phyloP scores from a whole-genome alignment of 2,113 vertebrate genomes.

The Nanorana parkeri region DNA sequence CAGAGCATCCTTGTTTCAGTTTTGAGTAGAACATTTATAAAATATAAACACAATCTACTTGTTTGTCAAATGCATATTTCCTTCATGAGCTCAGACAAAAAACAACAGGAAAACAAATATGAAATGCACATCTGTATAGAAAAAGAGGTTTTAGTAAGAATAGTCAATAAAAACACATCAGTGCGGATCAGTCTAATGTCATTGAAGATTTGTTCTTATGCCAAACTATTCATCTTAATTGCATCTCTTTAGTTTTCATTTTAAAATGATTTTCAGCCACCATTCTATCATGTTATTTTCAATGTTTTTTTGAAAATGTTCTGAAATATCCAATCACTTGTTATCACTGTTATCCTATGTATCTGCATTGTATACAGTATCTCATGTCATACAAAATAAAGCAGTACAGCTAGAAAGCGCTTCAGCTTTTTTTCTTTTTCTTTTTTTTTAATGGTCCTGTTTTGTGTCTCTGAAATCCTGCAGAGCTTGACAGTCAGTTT shows the following conservation, averaged over 20 bases:
- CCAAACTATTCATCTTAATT: not conserved
- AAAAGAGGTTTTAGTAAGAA: not conserved
- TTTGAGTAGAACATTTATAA: conserved; percentile 17
- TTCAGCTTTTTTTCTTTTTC: no score
- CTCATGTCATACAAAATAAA: no score
- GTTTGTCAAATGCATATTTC: not conserved
- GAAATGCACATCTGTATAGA: not conserved
- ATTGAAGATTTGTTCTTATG: not conserved
- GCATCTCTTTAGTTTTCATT: not conserved
- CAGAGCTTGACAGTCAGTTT: no score
- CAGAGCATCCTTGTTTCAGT: conserved; percentile 33
- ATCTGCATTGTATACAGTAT: no score
- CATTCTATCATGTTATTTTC: no score
- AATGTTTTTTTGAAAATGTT: no score
- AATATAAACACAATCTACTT: conserved; percentile 18
- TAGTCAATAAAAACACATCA: not conserved
- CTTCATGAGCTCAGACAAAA: not conserved
- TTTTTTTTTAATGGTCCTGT: no score
- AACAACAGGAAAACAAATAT: not conserved
- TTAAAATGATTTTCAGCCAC: not conserved
- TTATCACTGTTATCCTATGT: no score
- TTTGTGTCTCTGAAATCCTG: no score
- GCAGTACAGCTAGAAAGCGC: no score
- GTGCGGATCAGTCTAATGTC: not conserved
- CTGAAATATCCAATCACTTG: no score